phyloP scores from a whole-genome alignment of 1,140 invertebrate species.

The Microplitis mediator region DNA sequence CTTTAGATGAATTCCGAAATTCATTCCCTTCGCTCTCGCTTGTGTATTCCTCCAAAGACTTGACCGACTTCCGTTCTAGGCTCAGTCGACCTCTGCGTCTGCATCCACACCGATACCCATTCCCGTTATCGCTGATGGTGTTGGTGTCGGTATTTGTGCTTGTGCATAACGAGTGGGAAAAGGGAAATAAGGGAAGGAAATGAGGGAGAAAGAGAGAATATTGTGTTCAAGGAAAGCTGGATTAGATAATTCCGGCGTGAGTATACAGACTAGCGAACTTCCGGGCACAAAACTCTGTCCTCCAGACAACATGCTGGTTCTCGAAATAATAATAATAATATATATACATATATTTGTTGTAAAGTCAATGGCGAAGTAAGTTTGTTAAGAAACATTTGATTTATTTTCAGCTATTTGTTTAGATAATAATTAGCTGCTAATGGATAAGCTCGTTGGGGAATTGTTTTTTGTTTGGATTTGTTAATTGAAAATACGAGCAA shows the following conservation, averaged over 20 bases:
- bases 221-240: background rate
- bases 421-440: too few relatives aligned
- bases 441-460: too few relatives aligned
- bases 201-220: too few relatives aligned
- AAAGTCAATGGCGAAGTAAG: too few relatives aligned
- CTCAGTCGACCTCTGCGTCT: background rate
- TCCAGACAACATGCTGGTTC: conserved; percentile 17
- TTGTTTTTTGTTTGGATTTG: too few relatives aligned
- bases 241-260: conserved; percentile 44
- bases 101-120: too few relatives aligned
- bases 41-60: conserved; percentile 14
- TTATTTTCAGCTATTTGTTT: too few relatives aligned
- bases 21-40: background rate
- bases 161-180: background rate
- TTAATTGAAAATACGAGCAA: too few relatives aligned
- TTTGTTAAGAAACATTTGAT: too few relatives aligned
- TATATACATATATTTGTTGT: background rate
- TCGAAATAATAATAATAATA: conserved; percentile 19
- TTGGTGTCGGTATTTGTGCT: too few relatives aligned
- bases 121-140: too few relatives aligned
- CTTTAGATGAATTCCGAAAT: background rate
- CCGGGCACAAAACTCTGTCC: conserved; percentile 27
- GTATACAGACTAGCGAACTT: conserved; percentile 33
- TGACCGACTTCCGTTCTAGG: conserved; percentile 2
- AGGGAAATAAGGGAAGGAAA: background rate